Conservation (phyloP, 2,113 vertebrate species). For the Dromiciops gliroides region DNA sequence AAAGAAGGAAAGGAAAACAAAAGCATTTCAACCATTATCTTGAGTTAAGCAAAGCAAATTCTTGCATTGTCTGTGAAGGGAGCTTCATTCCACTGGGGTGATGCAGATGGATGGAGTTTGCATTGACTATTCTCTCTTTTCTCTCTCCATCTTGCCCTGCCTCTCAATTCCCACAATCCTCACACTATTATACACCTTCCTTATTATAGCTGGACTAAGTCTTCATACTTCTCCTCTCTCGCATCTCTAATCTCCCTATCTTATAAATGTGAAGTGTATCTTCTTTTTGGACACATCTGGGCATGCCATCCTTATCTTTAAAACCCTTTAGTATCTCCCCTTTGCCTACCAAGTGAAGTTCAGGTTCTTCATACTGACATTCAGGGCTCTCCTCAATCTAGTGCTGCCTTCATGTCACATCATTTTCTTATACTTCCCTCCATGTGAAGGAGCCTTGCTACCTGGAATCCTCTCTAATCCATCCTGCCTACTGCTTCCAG, state of each 20-base stretch:
- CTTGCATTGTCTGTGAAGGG: not conserved
- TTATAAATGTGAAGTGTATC: not conserved
- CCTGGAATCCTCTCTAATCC: not conserved
- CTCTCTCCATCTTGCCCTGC: not conserved
- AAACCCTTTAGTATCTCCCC: not conserved
- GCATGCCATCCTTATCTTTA: not conserved
- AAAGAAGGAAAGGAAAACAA: not conserved
- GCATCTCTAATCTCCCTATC: not conserved
- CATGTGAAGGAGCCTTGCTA: not conserved
- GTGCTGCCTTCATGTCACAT: not conserved
- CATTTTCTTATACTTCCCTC: not conserved
- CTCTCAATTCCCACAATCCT: not conserved
- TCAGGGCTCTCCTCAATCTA: not conserved
- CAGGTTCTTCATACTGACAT: not conserved
- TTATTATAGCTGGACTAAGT: not conserved
- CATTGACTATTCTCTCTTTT: not conserved
- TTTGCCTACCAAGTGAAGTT: not conserved
- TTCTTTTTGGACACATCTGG: not conserved
- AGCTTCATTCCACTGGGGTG: not conserved
- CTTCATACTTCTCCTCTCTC: not conserved
- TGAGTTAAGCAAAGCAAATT: not conserved
- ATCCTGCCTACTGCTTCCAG: not conserved
- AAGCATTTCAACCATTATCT: not conserved
- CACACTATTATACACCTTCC: not conserved
- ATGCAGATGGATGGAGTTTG: not conserved